phyloP scores from a whole-genome alignment of 2,888 invertebrate genomes.

The Polyommatus icarus region DNA sequence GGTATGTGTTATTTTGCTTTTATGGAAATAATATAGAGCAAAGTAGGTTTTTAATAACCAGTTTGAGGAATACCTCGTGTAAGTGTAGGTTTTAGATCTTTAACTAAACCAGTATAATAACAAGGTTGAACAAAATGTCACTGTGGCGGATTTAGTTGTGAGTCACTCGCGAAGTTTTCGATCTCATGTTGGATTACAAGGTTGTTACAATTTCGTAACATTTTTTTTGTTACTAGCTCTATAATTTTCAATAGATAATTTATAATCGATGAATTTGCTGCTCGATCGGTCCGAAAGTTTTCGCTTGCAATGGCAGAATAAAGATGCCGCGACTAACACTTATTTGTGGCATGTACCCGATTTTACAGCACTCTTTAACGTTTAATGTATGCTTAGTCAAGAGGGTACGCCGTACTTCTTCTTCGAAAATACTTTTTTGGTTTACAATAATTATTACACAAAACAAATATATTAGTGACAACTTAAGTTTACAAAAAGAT shows the following conservation, averaged over 20 bases:
- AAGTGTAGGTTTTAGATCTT: conserved; percentile 6
- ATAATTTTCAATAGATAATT: not conserved
- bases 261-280: no score
- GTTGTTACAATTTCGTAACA: conserved; percentile 23
- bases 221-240: conserved; percentile 21
- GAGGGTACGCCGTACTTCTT: no score
- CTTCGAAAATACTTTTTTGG: no score
- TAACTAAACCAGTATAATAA: conserved; percentile 22
- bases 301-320: no score
- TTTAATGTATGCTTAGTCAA: no score
- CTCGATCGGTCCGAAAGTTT: no score
- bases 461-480: no score
- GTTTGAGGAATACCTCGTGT: not conserved
- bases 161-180: conserved; percentile 20
- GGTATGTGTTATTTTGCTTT: not conserved
- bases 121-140: conserved; percentile 9
- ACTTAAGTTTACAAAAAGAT: not conserved
- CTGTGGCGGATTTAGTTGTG: conserved; percentile 23
- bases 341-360: no score
- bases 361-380: no score
- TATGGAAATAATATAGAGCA: not conserved
- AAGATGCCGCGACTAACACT: no score
- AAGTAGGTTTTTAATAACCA: not conserved
- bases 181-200: conserved; percentile 22
- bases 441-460: no score